Evolutionary conservation across 2,888 invertebrate species (phyloP).

Genomic region (Chloroclystis v-ata): DNA sequence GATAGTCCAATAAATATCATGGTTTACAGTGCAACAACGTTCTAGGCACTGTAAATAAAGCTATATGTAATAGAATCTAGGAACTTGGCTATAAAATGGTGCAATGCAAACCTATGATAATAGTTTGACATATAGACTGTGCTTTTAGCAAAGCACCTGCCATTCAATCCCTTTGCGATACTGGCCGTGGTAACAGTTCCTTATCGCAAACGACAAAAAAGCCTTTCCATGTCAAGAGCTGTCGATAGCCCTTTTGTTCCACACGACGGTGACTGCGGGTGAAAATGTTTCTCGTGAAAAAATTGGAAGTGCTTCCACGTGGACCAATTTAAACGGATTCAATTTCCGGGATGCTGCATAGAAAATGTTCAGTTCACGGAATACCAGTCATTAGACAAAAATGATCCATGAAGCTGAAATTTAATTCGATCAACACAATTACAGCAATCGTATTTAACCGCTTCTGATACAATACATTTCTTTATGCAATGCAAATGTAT

Average conservation of each 20-base stretch:
- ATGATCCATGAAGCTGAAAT: no score
- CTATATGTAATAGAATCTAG: not conserved
- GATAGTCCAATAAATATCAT: not conserved
- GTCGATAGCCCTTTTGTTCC: conserved; percentile 68
- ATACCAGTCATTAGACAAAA: no score
- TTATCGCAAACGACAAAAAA: conserved; percentile 69
- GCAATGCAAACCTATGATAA: no score
- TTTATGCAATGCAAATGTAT: no score
- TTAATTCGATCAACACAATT: no score
- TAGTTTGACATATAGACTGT: conserved; percentile 35
- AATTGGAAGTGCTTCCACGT: conserved; percentile 10
- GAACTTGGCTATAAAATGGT: not conserved
- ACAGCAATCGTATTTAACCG: no score
- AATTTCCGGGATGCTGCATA: conserved; percentile 4
- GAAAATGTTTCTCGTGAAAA: conserved; percentile 27
- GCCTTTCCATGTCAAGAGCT: conserved; percentile 72
- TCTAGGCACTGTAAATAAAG: not conserved
- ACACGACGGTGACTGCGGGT: conserved; percentile 30
- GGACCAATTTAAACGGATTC: conserved; percentile 15
- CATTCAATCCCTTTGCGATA: conserved; percentile 47
- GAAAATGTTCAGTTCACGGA: no score
- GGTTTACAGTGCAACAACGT: conserved; percentile 11
- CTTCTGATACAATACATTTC: no score
- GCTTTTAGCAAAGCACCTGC: conserved; percentile 54
- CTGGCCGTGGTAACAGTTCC: conserved; percentile 48